Evolutionary conservation across 2,797 vertebrate species (phyloP), one percentile per base, ranked within the genome.

Genomic region (Protonibea diacanthus): DNA sequence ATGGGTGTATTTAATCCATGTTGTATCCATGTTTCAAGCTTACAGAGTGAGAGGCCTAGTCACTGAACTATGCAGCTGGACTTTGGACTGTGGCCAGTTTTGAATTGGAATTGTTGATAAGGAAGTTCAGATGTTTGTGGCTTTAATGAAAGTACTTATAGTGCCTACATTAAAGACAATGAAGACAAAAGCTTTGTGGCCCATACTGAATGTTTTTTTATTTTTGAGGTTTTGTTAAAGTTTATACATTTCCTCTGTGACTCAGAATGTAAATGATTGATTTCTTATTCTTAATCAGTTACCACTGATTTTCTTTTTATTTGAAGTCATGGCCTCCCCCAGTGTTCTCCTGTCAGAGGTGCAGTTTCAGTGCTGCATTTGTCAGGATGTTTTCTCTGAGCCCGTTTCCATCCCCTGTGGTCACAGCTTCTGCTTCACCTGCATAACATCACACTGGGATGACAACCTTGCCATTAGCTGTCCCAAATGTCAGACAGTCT

Each of bases 391-490:
- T 25, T 94, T 95, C 86, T 89, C 76, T 2, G 85, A 91, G 25
- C 94, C 94, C 0, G 91, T 95, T 51, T 94, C 94, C 81, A 92
- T 93, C 64, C 93, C 94, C 45, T 95, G 94, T 5, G 94, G 94
- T 0, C 94, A 95, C 90, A 95, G 91, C 63, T 95, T 95, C 90
- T 95, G 94, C 80, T 81, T 87, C 56, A 64, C 61, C 71, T 95
- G 94, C 76, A 92, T 95, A 78, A 85, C 85, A 0, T 76, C 81
- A 0, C 85, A 85, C 79, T 94, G 93, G 94, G 72, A 86, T 0
- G 1, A n/a, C 59, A 65, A 68, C 44, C 14, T 4, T 2, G 10
- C 75, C 67, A 33, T 74, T 81, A 81, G 74, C 64, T 95, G 95
- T 58, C 93, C 94, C 20, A 94, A 81, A 75, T 95, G 95, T 76